These are phyloP conservation scores for Planococcus citri DNA, from an alignment of 1,140 invertebrate genomes.

Conservation along the genomic window DNA sequence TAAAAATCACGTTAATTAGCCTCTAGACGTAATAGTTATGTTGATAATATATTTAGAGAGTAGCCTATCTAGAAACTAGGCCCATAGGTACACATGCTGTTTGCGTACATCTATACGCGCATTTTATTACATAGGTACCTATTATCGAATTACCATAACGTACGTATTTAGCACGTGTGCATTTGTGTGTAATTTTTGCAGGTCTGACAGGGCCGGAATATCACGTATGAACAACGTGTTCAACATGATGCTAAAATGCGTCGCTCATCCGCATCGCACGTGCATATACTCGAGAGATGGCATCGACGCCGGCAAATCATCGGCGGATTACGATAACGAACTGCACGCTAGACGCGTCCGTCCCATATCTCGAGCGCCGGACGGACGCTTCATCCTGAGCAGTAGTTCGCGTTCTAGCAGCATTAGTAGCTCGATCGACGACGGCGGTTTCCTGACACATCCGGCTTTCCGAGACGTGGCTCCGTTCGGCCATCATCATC, in stretches of 20 bases:
- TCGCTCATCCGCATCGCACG: slow-evolving; percentile 20
- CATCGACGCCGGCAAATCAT: slow-evolving; percentile 32
- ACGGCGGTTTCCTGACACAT: slow-evolving; percentile 57
- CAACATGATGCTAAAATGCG: slow-evolving; percentile 23
- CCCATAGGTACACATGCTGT: too few relatives aligned
- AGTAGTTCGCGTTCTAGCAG: slow-evolving; percentile 48
- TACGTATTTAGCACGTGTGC: too few relatives aligned
- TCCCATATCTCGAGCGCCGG: slow-evolving; percentile 54
- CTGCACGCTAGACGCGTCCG: slow-evolving; percentile 33
- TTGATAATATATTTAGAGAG: too few relatives aligned
- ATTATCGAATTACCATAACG: too few relatives aligned
- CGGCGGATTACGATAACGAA: slow-evolving; percentile 35
- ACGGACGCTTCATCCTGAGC: slow-evolving; percentile 57
- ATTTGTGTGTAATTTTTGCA: slow-evolving; percentile 36
- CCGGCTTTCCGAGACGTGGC: slow-evolving; percentile 28
- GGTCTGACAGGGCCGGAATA: slow-evolving; percentile 86
- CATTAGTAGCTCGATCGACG: slow-evolving; percentile 56
- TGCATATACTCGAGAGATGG: not conserved
- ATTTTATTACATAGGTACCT: too few relatives aligned
- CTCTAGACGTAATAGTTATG: too few relatives aligned
- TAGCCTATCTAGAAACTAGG: too few relatives aligned
- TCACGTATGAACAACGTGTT: slow-evolving; percentile 52
- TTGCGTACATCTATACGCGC: too few relatives aligned
- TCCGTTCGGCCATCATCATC: slow-evolving; percentile 15
- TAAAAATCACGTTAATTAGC: too few relatives aligned